phyloP scores from a whole-genome alignment of 1,140 invertebrate genomes.

The Pissodes strobi region DNA sequence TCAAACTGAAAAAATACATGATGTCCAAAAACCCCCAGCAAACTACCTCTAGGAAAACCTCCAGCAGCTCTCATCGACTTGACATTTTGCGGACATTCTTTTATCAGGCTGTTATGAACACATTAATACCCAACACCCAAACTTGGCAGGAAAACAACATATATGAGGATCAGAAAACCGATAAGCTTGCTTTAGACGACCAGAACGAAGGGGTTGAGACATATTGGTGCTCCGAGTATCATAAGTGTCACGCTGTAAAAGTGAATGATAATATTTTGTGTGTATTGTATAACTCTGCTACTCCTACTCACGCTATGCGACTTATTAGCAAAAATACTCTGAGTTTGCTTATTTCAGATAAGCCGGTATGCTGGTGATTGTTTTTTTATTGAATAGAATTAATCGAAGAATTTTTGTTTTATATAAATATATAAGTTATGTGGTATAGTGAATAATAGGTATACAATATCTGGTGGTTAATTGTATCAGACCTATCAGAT shows the following conservation, averaged over 20 bases:
- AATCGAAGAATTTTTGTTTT: no score
- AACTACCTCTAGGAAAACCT: conserved; percentile 56
- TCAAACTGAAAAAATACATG: conserved; percentile 67
- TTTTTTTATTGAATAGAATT: no score
- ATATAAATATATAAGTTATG: no score
- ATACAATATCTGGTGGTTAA: no score
- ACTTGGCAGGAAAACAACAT: conserved; percentile 33
- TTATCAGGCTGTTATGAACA: conserved; percentile 63
- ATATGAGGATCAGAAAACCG: conserved; percentile 17
- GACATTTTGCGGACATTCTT: conserved; percentile 76
- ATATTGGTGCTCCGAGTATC: conserved; percentile 82
- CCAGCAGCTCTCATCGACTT: conserved; percentile 64
- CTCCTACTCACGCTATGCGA: conserved; percentile 70
- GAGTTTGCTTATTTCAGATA: conserved; percentile 60
- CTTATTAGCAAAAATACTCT: conserved; percentile 60
- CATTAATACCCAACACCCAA: conserved; percentile 43
- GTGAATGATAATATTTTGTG: conserved; percentile 68
- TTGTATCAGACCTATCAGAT: no score
- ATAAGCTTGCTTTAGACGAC: conserved; percentile 32
- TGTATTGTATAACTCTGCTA: conserved; percentile 67
- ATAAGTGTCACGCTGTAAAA: conserved; percentile 78
- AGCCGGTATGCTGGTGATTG: conserved; percentile 61
- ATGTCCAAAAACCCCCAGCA: conserved; percentile 67
- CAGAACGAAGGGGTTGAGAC: conserved; percentile 64
- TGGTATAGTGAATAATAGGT: no score